These are phyloP conservation scores for Gambusia yucatana DNA, from an alignment of 2,797 vertebrate genomes.

Conservation along the genomic window DNA sequence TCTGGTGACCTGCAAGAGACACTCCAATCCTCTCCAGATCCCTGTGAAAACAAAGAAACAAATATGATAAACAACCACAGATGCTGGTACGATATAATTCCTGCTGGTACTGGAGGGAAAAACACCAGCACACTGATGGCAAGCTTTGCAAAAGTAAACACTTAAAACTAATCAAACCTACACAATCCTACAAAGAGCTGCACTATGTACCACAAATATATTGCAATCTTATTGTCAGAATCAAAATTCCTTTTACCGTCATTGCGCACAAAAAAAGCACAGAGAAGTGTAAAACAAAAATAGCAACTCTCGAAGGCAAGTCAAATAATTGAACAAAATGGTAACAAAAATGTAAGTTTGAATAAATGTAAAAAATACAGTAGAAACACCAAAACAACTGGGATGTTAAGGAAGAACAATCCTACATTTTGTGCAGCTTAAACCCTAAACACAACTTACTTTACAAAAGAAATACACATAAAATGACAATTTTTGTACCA, in stretches of 20 bases:
- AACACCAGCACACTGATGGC: not conserved
- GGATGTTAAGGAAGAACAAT: too few relatives aligned
- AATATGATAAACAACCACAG: not conserved
- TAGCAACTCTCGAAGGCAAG: too few relatives aligned
- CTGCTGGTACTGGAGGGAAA: not conserved
- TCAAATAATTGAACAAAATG: too few relatives aligned
- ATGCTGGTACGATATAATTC: not conserved
- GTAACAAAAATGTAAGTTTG: too few relatives aligned
- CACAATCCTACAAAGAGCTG: not conserved
- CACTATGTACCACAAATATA: not conserved
- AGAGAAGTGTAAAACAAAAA: too few relatives aligned
- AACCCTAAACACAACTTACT: not conserved
- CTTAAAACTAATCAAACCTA: not conserved
- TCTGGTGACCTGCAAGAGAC: conserved; percentile 96
- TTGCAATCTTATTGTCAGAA: not conserved
- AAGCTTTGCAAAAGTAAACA: not conserved
- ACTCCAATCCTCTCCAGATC: conserved; percentile 97
- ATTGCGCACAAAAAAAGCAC: too few relatives aligned
- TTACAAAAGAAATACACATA: not conserved
- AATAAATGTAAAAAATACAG: too few relatives aligned
- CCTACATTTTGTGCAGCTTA: not conserved
- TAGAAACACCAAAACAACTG: too few relatives aligned
- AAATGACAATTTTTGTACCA: not conserved
- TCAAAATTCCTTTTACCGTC: too few relatives aligned
- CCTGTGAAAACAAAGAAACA: conserved; percentile 71